Base-by-base conservation (phyloP, 2,888 invertebrate species). In the Sicus ferrugineus region DNA sequence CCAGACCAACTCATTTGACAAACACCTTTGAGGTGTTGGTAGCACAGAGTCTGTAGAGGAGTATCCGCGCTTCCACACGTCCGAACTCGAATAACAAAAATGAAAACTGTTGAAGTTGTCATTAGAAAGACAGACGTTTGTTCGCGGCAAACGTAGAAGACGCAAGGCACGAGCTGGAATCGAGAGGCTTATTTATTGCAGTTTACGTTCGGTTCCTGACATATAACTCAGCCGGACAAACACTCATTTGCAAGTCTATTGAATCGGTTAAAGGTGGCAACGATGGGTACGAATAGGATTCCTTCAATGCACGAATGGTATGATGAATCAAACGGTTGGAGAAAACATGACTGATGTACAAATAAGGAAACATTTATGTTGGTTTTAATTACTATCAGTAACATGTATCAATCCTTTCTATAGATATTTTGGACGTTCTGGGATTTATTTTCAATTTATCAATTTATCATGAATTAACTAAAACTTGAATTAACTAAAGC, bases 1-100 rank as follows among this genome's bases (percentile, higher is more conserved):
- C 23, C 42, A 30, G 14, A 46, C 7, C 79, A 80, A 81, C 77
- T 80, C 80, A 80, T 79, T 80, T 79, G 80, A 79, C 80, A 78
- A 76, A 76, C 70, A 11, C 46, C 38, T 26, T 62, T 23, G 23
- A 21, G 19, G 3, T 46, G 9, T 46, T 6, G n/a, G 19, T 19
- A 46, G 14, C 46, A n/a, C 9, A 9, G n/a, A 16, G 9, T 19
- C 19, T 19, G 5, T 21, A 52, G 23, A n/a, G 23, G 50, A 52
- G 23, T 21, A 11, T 21, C 50, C 11, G 46, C 46, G 6, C n/a
- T 6, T 46, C 46, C 46, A 46, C 59, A 52, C 52, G 21, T 38
- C 58, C 30, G 46, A n/a, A n/a, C n/a, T n/a, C n/a, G n/a, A 52
- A 54, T 26, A 28, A 69, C 65, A 73, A 72, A 67, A 71, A 64